phyloP scores from a whole-genome alignment of 2,797 vertebrate species.

The Phylloscopus collybita region DNA sequence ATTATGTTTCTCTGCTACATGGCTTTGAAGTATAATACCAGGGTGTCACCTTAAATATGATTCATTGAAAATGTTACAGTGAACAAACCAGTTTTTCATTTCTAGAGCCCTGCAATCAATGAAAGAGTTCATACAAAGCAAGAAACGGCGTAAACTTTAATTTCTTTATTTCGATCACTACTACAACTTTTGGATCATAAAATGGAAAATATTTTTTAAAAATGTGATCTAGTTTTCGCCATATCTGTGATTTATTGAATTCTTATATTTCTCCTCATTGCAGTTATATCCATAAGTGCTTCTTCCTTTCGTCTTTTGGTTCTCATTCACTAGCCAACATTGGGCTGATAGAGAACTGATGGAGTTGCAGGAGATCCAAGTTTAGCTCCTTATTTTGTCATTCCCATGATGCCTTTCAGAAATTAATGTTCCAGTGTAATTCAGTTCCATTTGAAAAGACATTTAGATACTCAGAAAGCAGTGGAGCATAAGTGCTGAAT shows the following conservation, averaged over 20 bases:
- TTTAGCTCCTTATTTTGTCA: background rate
- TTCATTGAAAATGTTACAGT: background rate
- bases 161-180: background rate
- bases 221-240: background rate
- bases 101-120: background rate
- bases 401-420: background rate
- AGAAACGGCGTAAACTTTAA: background rate
- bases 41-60: slow-evolving; percentile 29
- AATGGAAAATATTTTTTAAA: background rate
- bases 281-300: background rate
- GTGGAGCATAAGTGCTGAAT: background rate
- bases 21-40: slow-evolving; percentile 20
- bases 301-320: background rate
- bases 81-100: slow-evolving; percentile 25
- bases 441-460: background rate
- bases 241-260: background rate
- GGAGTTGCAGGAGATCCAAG: background rate
- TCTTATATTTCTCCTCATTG: background rate
- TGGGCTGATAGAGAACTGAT: background rate
- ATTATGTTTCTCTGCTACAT: slow-evolving; percentile 42
- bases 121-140: background rate
- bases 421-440: background rate
- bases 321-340: background rate
- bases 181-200: background rate
- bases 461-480: background rate